Evolutionary conservation across 2,888 invertebrate species (phyloP), one percentile per base, ranked within the genome.

Genomic region (Ennomos fuscantarius): DNA sequence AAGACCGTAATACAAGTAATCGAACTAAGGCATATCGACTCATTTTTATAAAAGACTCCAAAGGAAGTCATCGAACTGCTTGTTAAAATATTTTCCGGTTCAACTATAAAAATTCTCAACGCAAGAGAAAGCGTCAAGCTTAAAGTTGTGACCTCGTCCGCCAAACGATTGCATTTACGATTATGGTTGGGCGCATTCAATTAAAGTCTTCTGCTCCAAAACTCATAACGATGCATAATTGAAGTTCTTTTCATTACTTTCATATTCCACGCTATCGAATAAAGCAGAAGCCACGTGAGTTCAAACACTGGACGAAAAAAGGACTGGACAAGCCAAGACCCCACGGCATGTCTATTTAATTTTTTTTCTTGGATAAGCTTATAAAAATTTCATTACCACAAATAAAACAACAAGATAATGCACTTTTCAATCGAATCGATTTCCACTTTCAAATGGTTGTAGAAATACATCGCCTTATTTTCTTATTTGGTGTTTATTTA

Each of bases 261-360:
- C 48, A 47, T 60, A 63, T 55, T 50, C 39, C 24, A 46, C 46
- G 53, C 50, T 57, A 63, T 53, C 49, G 34, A 54, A 60, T 62
- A 61, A 61, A 59, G 56, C 54, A 56, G 65, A 62, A 65, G 62
- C 41, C 46, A 39, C 37, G 44, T 51, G 45, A 8, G 12, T 11
- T 44, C 15, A 39, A 45, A 39, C 45, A 39, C 44, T 33, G 44
- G 52, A 39, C 39, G 44, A 13, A 45, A 1, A 39, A 9, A 52
- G 34, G 52, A 24, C 24, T n/a, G 6, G 24, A 24, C 6, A 24
- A 5, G 24, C 6, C 6, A 6, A 0, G 24, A 3, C 2, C 2
- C 3, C 24, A n/a, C 24, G 3, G 24, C 24, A 24, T 24, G 6
- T 6, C 24, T 6, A 24, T 6, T 24, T 24, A 0, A 24, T 24